Evolutionary conservation across 2,113 vertebrate genomes (phyloP).

Genomic region (Gopherus flavomarginatus): DNA sequence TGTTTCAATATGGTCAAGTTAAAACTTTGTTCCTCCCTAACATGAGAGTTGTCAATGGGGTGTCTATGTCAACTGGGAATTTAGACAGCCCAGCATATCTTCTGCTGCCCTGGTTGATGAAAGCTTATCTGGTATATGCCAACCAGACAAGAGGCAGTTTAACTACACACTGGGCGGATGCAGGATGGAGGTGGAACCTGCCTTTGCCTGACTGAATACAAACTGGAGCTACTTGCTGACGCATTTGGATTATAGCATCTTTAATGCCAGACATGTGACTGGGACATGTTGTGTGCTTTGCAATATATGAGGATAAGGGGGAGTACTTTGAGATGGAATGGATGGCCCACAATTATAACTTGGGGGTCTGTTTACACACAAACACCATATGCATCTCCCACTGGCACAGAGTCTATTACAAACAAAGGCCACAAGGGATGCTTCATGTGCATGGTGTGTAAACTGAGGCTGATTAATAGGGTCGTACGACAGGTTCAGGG

Average conservation of each 20-base stretch:
- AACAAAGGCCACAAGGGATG: neutral
- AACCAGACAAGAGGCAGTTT: too few relatives aligned
- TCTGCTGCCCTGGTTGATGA: too few relatives aligned
- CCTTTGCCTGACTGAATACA: neutral
- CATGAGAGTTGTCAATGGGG: too few relatives aligned
- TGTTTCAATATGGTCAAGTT: too few relatives aligned
- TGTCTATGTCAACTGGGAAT: too few relatives aligned
- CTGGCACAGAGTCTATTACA: rapidly evolving
- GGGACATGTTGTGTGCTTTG: neutral
- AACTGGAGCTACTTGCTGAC: neutral
- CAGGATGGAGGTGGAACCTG: neutral
- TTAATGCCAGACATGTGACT: rapidly evolving
- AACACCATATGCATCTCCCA: neutral
- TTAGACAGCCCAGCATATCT: too few relatives aligned
- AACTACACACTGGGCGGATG: too few relatives aligned
- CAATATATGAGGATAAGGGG: rapidly evolving
- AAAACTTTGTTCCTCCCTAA: too few relatives aligned
- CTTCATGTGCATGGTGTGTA: rapidly evolving
- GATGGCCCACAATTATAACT: rapidly evolving
- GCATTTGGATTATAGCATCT: neutral
- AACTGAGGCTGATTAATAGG: neutral
- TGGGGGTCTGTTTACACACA: neutral
- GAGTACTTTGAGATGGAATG: neutral
- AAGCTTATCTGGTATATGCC: neutral
- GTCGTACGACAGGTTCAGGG: neutral